A percentile compares a stretch with the other conserved stretches of the same genome.
These are phyloP conservation scores for Nymphalis polychloros DNA, from an alignment of 2,888 invertebrate species.

Conservation along the genomic window DNA sequence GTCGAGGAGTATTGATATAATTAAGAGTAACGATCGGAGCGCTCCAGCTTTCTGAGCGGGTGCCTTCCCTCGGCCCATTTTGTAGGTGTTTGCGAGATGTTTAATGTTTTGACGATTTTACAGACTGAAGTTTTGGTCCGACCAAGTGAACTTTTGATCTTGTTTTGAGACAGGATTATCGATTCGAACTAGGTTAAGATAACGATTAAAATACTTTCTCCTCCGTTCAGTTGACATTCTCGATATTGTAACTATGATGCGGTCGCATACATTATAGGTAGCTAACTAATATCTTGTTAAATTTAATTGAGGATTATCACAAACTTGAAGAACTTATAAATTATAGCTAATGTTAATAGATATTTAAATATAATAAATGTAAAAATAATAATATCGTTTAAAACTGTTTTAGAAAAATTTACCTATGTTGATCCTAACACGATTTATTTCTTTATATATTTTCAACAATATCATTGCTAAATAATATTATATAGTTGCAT, in stretches of 20 bases:
- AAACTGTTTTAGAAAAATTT: constrained; percentile 81
- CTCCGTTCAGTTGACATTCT: constrained; percentile 65
- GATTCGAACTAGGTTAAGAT: constrained; percentile 73
- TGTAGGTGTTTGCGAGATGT: constrained; percentile 47
- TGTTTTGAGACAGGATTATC: constrained; percentile 75
- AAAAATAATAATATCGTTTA: constrained; percentile 73
- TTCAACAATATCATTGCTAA: constrained; percentile 67
- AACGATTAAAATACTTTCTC: constrained; percentile 65
- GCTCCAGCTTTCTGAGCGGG: constrained; percentile 14
- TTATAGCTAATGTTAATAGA: constrained; percentile 80
- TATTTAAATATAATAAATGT: constrained; percentile 75
- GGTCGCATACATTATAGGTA: constrained; percentile 71
- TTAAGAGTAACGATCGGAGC: constrained; percentile 2
- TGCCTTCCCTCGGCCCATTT: constrained; percentile 22
- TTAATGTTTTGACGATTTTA: constrained; percentile 76
- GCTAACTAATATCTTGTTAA: constrained; percentile 79
- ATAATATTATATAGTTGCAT: constrained; percentile 69
- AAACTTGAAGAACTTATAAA: constrained; percentile 78
- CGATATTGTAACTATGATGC: constrained; percentile 59
- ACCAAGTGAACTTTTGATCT: constrained; percentile 80
- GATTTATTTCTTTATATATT: constrained; percentile 67
- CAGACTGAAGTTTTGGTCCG: constrained; percentile 81
- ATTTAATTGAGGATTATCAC: constrained; percentile 75
- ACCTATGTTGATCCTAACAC: constrained; percentile 77
- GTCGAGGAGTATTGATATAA: neutral